A percentile compares a stretch with the other conserved stretches of the same genome.
These are phyloP conservation scores for Aphis gossypii DNA, from an alignment of 1,140 invertebrate species.

Conservation along the genomic window DNA sequence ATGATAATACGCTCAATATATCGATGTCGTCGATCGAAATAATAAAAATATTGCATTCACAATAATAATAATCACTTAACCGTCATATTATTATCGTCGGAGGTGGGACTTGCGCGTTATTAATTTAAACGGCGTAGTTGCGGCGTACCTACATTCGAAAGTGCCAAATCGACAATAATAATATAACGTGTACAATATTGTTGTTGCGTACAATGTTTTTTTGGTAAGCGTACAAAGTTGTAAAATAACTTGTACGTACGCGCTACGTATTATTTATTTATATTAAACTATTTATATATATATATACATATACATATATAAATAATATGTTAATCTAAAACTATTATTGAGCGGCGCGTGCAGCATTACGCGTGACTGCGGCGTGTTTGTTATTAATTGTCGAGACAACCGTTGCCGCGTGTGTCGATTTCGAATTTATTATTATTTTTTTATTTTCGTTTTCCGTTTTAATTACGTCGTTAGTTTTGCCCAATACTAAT, in stretches of 20 bases:
- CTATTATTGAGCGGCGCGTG: conserved; percentile 12
- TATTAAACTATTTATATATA: neutral
- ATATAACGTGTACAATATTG: neutral
- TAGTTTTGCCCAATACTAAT: neutral
- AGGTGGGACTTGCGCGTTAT: neutral
- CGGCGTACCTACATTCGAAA: neutral
- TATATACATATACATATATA: neutral
- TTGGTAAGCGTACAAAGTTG: conserved; percentile 12
- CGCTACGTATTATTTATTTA: neutral
- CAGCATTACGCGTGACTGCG: conserved; percentile 3
- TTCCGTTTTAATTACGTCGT: neutral
- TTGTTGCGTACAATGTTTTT: neutral
- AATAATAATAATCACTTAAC: neutral
- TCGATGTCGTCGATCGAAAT: neutral
- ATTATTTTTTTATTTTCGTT: neutral
- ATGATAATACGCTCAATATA: too few species aligned
- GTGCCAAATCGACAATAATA: neutral
- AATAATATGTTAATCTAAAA: neutral
- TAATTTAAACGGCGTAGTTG: neutral
- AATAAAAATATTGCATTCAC: neutral
- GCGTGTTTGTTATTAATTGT: neutral
- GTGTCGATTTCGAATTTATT: neutral
- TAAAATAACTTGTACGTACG: neutral
- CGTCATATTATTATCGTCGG: neutral
- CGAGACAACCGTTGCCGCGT: neutral